phyloP scores from a whole-genome alignment of 2,113 vertebrate genomes.

The Arizona elegans region DNA sequence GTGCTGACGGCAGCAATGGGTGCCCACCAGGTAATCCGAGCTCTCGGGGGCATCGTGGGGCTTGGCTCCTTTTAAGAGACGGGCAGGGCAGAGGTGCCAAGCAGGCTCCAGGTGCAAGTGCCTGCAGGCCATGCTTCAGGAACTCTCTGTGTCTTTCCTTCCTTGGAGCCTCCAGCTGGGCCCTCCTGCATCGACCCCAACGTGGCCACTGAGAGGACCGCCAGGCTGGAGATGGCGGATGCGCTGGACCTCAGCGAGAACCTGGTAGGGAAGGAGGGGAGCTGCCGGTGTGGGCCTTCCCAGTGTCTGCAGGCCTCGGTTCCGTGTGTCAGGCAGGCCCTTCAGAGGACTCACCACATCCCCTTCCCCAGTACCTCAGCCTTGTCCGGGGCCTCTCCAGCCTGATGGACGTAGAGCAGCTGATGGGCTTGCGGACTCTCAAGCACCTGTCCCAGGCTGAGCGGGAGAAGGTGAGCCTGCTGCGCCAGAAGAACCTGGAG shows the following conservation, averaged over 20 bases:
- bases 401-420: conserved; percentile 73
- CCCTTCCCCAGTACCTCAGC: conserved; percentile 67
- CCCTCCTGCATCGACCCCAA: neutral
- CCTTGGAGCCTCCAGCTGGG: conserved; percentile 42
- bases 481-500: conserved; percentile 64
- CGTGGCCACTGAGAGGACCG: conserved; percentile 7
- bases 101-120: neutral
- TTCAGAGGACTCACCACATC: too few species aligned
- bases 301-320: neutral
- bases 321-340: neutral
- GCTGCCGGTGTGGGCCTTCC: neutral
- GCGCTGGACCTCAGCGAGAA: conserved; percentile 68
- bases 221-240: conserved; percentile 45
- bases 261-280: conserved; percentile 62
- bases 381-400: conserved; percentile 66
- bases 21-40: conserved; percentile 33
- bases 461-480: conserved; percentile 53
- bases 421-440: conserved; percentile 69
- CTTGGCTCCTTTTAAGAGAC: neutral
- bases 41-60: fast-evolving
- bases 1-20: neutral
- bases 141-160: neutral
- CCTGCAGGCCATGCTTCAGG: neutral
- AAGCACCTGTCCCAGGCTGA: conserved; percentile 66
- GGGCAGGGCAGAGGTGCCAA: neutral